Percentiles rank a stretch among this genome's conserved stretches.
Conservation (phyloP, 2,888 invertebrate species). For the Pseudanteris insignis region DNA sequence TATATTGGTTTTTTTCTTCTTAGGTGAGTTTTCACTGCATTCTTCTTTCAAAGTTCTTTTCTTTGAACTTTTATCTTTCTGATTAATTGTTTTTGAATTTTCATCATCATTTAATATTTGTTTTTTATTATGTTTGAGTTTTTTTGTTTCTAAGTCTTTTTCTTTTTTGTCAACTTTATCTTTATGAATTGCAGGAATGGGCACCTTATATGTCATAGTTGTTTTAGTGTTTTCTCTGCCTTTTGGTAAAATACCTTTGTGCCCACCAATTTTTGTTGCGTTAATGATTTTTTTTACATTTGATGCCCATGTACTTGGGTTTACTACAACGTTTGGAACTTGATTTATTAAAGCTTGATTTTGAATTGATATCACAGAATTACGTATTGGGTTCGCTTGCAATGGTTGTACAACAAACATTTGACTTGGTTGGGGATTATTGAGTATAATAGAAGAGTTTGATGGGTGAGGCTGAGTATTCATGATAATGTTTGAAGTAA, state of each 20-base stretch:
- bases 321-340: slow-evolving; percentile 59
- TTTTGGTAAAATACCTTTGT: slow-evolving; percentile 62
- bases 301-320: slow-evolving; percentile 60
- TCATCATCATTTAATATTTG: slow-evolving; percentile 23
- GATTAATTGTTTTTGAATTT: slow-evolving; percentile 21
- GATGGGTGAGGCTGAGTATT: slow-evolving; percentile 57
- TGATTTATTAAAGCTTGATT: slow-evolving; percentile 57
- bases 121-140: slow-evolving; percentile 19
- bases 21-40: too few relatives aligned
- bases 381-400: slow-evolving; percentile 53
- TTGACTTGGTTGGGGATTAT: slow-evolving; percentile 59
- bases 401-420: slow-evolving; percentile 64
- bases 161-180: slow-evolving; percentile 53
- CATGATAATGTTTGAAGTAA: slow-evolving; percentile 61
- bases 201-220: slow-evolving; percentile 64
- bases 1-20: slow-evolving; percentile 20
- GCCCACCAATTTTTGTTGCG: slow-evolving; percentile 61
- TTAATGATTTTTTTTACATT: slow-evolving; percentile 62
- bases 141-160: slow-evolving; percentile 48
- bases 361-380: slow-evolving; percentile 56
- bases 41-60: slow-evolving; percentile 41
- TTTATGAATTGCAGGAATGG: slow-evolving; percentile 62
- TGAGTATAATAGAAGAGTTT: slow-evolving; percentile 60
- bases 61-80: slow-evolving; percentile 42
- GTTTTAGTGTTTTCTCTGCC: slow-evolving; percentile 62